Evolutionary conservation across 64 coral and sea anemone genomes (phyloP).

Genomic region (Acropora yongei): DNA sequence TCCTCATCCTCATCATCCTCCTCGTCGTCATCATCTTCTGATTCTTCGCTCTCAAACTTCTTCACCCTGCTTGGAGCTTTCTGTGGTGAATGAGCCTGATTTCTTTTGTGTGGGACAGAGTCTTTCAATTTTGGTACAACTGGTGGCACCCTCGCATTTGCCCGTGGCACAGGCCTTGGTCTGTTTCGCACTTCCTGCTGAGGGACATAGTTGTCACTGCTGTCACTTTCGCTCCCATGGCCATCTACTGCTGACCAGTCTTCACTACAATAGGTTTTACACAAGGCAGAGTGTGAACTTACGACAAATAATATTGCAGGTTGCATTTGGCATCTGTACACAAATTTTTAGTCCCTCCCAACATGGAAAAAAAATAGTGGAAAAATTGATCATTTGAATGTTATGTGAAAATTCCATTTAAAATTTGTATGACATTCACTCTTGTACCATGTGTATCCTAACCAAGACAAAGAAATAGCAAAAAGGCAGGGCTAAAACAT

Average conservation of each 20-base stretch:
- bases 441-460: no score
- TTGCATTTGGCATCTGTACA: no score
- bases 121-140: slow-evolving; percentile 61
- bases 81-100: slow-evolving; percentile 1
- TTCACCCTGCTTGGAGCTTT: slow-evolving; percentile 37
- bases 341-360: no score
- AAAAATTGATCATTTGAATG: no score
- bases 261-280: slow-evolving; percentile 56
- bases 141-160: slow-evolving; percentile 80
- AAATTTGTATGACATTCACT: no score
- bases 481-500: no score
- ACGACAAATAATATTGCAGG: no score
- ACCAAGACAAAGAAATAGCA: no score
- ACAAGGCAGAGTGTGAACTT: background rate
- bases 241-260: slow-evolving; percentile 78
- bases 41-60: slow-evolving; percentile 65
- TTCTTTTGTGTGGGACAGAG: background rate
- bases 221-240: slow-evolving; percentile 78
- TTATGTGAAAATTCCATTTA: no score
- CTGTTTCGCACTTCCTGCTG: slow-evolving; percentile 40
- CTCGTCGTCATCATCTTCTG: slow-evolving; percentile 38
- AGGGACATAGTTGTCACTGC: slow-evolving; percentile 87
- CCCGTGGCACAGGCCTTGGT: slow-evolving; percentile 70
- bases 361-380: no score
- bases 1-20: slow-evolving; percentile 54